Percentiles rank a stretch among this genome's conserved stretches.
Conservation (phyloP, 2,888 invertebrate genomes). For the Serrognathus titanus region DNA sequence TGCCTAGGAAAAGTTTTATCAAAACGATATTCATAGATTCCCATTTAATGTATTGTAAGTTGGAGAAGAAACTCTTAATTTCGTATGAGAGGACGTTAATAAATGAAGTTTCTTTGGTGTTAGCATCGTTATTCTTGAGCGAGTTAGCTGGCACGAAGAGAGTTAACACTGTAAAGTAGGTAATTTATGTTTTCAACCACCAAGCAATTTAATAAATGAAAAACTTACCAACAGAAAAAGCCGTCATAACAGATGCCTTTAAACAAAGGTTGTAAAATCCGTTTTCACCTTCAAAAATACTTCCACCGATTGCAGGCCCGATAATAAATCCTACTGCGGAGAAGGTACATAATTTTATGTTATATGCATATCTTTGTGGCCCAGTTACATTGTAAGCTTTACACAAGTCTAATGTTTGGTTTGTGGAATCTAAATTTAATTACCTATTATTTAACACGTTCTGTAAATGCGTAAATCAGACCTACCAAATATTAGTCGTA, state of each 20-base stretch:
- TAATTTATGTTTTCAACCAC: background rate
- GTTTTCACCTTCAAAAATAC: slow-evolving; percentile 2
- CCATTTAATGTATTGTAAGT: background rate
- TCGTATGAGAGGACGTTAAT: too few species aligned
- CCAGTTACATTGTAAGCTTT: slow-evolving; percentile 4
- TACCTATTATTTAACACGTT: background rate
- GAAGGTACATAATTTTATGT: slow-evolving; percentile 5
- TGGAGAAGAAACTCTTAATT: too few species aligned
- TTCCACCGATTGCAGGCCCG: slow-evolving; percentile 13
- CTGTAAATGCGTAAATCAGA: background rate
- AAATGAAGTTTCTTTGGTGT: too few species aligned
- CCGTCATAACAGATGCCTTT: background rate
- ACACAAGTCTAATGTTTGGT: slow-evolving; percentile 11
- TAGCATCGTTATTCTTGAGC: too few species aligned
- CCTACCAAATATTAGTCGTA: slow-evolving; percentile 13
- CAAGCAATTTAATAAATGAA: background rate
- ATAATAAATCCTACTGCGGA: slow-evolving; percentile 10
- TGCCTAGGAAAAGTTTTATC: slow-evolving; percentile 3
- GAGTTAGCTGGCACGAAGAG: slow-evolving; percentile 2
- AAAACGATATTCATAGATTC: slow-evolving; percentile 3
- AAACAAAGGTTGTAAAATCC: slow-evolving; percentile 11
- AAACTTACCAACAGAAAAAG: background rate
- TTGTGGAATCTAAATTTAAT: slow-evolving; percentile 9
- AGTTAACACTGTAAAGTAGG: slow-evolving; percentile 4
- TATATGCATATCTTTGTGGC: background rate